A percentile compares a stretch with the other conserved stretches of the same genome.
phyloP scores from a whole-genome alignment of 2,113 vertebrate species.

The Origma solitaria region DNA sequence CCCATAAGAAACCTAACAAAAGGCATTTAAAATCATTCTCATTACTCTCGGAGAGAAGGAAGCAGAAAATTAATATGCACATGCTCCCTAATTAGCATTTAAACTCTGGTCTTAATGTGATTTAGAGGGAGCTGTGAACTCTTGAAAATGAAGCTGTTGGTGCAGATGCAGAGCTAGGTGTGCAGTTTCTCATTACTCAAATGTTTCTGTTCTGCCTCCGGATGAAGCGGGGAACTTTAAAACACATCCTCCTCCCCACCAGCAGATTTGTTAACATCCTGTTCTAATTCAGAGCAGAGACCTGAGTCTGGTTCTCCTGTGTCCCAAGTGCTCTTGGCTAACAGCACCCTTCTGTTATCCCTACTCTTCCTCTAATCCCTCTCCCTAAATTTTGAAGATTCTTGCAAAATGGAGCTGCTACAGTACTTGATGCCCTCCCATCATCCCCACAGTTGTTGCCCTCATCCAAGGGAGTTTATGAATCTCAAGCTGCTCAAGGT shows the following conservation, averaged over 20 bases:
- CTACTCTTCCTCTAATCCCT: not conserved
- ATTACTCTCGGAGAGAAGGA: not conserved
- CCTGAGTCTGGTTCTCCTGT: not conserved
- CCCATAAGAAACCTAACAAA: constrained; percentile 27
- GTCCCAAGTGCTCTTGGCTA: not conserved
- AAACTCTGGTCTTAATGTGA: constrained; percentile 8
- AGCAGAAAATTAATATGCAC: constrained; percentile 40
- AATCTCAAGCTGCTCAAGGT: not conserved
- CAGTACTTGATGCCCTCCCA: not conserved
- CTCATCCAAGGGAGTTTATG: not conserved
- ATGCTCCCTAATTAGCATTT: constrained; percentile 33
- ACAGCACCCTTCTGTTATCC: not conserved
- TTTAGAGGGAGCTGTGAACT: constrained; percentile 31
- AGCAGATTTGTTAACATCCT: constrained; percentile 45
- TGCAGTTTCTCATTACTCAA: constrained; percentile 26
- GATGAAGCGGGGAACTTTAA: not conserved
- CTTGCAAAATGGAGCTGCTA: not conserved
- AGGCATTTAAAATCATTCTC: constrained; percentile 30
- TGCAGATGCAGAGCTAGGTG: constrained; percentile 45
- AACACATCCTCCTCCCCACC: not conserved
- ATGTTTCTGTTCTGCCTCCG: constrained; percentile 17
- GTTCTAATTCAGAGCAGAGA: constrained; percentile 25
- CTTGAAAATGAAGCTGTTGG: constrained; percentile 32
- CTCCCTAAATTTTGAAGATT: not conserved
- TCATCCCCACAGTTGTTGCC: fast-evolving